Conservation (phyloP, 2,113 vertebrate genomes). For the Cheilinus undulatus region DNA sequence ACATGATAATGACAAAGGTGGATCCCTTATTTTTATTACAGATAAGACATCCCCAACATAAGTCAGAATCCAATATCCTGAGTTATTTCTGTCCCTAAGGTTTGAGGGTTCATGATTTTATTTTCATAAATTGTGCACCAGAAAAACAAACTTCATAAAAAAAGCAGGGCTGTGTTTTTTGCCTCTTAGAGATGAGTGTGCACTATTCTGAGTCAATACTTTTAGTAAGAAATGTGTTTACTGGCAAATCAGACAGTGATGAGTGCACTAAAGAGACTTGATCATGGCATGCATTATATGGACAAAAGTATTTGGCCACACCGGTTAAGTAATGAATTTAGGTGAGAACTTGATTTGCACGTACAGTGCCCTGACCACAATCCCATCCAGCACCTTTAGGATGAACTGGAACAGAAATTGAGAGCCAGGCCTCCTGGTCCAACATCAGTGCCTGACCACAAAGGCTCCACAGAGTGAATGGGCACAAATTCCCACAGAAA, state of each 20-base stretch:
- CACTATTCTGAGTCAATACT: conserved; percentile 68
- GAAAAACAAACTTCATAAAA: conserved; percentile 75
- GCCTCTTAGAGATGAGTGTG: conserved; percentile 29
- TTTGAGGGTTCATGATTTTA: conserved; percentile 63
- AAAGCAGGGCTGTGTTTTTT: conserved; percentile 43
- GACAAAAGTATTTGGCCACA: no score
- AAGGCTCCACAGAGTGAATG: no score
- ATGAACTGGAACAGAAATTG: no score
- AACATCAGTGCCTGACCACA: no score
- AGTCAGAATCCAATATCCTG: conserved; percentile 30
- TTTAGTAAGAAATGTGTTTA: no score
- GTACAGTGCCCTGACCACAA: no score
- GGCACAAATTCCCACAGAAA: no score
- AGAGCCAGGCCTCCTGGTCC: no score
- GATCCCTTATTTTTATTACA: not conserved
- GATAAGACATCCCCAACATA: conserved; percentile 22
- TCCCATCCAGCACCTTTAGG: no score
- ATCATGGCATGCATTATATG: no score
- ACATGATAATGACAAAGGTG: not conserved
- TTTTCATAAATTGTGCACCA: conserved; percentile 59
- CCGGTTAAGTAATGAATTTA: no score
- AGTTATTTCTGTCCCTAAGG: conserved; percentile 2
- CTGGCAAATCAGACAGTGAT: conserved; percentile 46
- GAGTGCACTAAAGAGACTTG: conserved; percentile 14
- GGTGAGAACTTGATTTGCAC: no score